Conservation (phyloP, 2,888 invertebrate genomes). For the Parnassius smintheus region DNA sequence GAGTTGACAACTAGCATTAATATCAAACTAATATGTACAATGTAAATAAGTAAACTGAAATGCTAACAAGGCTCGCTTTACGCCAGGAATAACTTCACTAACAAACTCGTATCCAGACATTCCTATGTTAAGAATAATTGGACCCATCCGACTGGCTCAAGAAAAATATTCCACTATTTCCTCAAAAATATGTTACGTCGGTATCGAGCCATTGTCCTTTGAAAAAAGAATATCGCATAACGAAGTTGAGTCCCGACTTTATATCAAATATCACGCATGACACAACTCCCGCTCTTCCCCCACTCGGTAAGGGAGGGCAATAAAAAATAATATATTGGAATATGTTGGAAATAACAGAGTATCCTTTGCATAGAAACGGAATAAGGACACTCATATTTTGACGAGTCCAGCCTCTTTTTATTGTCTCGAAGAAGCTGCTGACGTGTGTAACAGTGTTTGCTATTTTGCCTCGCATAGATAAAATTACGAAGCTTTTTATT, state of each 20-base stretch:
- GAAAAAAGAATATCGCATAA: conserved; percentile 80
- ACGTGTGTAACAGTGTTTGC: conserved; percentile 64
- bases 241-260: conserved; percentile 80
- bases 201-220: conserved; percentile 75
- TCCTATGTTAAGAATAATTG: conserved; percentile 73
- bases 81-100: conserved; percentile 48
- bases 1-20: conserved; percentile 22
- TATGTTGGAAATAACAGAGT: conserved; percentile 82
- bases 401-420: conserved; percentile 75
- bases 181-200: conserved; percentile 72
- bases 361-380: conserved; percentile 70
- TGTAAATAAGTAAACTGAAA: conserved; percentile 24
- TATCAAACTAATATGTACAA: conserved; percentile 24
- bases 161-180: conserved; percentile 71
- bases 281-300: conserved; percentile 58
- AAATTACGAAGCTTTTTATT: conserved; percentile 56
- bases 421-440: conserved; percentile 69
- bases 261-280: conserved; percentile 82
- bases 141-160: conserved; percentile 62
- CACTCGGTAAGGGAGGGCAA: conserved; percentile 60
- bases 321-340: conserved; percentile 83
- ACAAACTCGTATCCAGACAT: conserved; percentile 66
- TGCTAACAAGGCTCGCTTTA: conserved; percentile 39
- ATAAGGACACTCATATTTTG: conserved; percentile 67
- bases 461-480: conserved; percentile 60